A percentile compares a stretch with the other conserved stretches of the same genome.
phyloP scores from a whole-genome alignment of 92 coral and sea anemone species.

The Paramuricea clavata region DNA sequence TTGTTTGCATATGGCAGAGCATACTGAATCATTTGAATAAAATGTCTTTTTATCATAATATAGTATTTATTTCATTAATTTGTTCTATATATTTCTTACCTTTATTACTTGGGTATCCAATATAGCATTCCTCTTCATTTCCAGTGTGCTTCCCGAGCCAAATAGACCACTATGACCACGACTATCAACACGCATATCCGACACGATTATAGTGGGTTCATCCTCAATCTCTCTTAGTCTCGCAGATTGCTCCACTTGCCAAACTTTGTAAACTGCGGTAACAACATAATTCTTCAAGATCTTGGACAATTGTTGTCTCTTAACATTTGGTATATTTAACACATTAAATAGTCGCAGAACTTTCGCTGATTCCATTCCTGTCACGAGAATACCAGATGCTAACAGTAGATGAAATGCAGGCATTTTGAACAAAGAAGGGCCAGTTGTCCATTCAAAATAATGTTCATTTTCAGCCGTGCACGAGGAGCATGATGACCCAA shows the following conservation, averaged over 20 bases:
- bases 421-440: conserved; percentile 51
- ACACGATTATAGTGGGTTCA: conserved; percentile 45
- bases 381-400: conserved; percentile 46
- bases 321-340: conserved; percentile 40
- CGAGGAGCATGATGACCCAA: conserved; percentile 44
- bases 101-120: conserved; percentile 59
- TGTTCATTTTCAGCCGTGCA: conserved; percentile 52
- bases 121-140: conserved; percentile 45
- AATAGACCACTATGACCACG: conserved; percentile 62
- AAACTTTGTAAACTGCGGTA: conserved; percentile 61
- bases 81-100: too few relatives aligned
- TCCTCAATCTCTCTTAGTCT: conserved; percentile 46
- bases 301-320: conserved; percentile 51
- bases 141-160: conserved; percentile 40
- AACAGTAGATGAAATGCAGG: conserved; percentile 64
- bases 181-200: conserved; percentile 66
- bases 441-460: conserved; percentile 62
- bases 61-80: neutral
- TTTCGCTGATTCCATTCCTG: conserved; percentile 55
- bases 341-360: conserved; percentile 57
- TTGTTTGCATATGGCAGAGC: too few relatives aligned
- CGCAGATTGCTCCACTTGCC: conserved; percentile 52
- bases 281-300: conserved; percentile 41
- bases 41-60: too few relatives aligned
- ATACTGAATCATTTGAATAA: too few relatives aligned